Evolutionary conservation across 2,113 vertebrate species (phyloP).

Genomic region (Rhinolophus sinicus): DNA sequence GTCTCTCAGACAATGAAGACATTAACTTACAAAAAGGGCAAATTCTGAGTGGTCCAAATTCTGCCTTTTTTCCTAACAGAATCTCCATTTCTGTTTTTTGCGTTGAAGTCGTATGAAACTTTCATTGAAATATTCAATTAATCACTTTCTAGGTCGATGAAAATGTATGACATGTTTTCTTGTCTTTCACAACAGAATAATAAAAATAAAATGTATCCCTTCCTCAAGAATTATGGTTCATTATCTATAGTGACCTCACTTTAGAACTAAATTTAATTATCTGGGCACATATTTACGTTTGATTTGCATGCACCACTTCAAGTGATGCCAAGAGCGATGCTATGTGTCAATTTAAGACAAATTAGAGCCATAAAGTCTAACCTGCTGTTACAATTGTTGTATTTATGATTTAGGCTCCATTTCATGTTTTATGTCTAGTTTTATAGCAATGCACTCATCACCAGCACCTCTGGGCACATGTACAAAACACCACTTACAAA

Average conservation of each 20-base stretch:
- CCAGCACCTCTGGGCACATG: conserved; percentile 62
- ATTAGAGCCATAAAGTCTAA: conserved; percentile 72
- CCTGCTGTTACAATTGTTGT: conserved; percentile 68
- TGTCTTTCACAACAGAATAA: conserved; percentile 39
- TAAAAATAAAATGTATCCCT: conserved; percentile 16
- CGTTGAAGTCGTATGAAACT: not conserved
- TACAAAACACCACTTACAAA: conserved; percentile 53
- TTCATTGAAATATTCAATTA: conserved; percentile 17
- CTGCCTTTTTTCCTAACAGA: not conserved
- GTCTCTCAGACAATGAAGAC: not conserved
- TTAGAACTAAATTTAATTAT: conserved; percentile 52
- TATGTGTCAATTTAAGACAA: conserved; percentile 67
- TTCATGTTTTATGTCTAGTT: conserved; percentile 74
- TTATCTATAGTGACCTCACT: conserved; percentile 35
- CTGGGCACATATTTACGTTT: conserved; percentile 62
- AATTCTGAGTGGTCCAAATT: not conserved
- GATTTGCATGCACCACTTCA: conserved; percentile 54
- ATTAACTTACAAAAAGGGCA: not conserved
- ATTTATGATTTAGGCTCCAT: conserved; percentile 71
- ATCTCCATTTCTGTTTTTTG: not conserved
- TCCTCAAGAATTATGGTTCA: conserved; percentile 12
- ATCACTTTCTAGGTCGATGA: not conserved
- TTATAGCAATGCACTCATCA: conserved; percentile 59
- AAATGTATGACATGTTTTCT: not conserved
- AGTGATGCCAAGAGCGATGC: conserved; percentile 54